Evolutionary conservation across 2,113 vertebrate species (phyloP), one percentile per base, ranked within the genome.

Genomic region (Vulpes lagopus): DNA sequence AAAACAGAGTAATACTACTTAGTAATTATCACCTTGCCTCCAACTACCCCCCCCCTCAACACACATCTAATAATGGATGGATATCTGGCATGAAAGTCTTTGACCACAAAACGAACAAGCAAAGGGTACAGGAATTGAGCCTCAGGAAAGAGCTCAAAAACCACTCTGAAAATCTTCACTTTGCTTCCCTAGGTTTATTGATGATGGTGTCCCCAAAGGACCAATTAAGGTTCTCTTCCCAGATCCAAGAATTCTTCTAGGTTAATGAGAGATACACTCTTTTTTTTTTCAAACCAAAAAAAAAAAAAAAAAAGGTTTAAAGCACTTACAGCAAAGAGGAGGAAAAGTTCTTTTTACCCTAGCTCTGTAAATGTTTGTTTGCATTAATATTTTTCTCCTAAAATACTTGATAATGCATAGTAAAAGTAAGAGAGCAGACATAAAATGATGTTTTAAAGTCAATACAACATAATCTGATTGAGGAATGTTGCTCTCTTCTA

Each of bases 1-100:
- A 95, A 91, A 94, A 55, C 79, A 93, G 81, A 88, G n/a, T 62
- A 87, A 92, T 69, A 60, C 62, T 95, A 22, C 23, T 96, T 59
- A 76, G 27, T 94, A 94, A 94, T 90, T 95, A 60, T 27, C 51
- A 88, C n/a, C 69, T 86, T 71, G 55, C 30, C 11, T 2, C 16
- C 49, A 74, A 19, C 51, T 20, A 22, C 23, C n/a, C 51, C n/a
- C 38, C 55, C 27, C 49, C 27, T 6, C 76, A 89, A 93, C 51
- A 80, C 71, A 87, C n/a, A 35, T 12, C 27, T 93, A 83, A 69
- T 53, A 78, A 51, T 11, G 59, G 93, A 69, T 67, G n/a, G 49
- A 53, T 93, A 95, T 22, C 23, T 74, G 89, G 79, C 83, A 92
- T 92, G 60, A 74, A 93, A 89, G 5, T 49, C 8, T 86, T 93